These are phyloP conservation scores for Hippolais icterina DNA, from an alignment of 2,113 vertebrate species.

Conservation along the genomic window DNA sequence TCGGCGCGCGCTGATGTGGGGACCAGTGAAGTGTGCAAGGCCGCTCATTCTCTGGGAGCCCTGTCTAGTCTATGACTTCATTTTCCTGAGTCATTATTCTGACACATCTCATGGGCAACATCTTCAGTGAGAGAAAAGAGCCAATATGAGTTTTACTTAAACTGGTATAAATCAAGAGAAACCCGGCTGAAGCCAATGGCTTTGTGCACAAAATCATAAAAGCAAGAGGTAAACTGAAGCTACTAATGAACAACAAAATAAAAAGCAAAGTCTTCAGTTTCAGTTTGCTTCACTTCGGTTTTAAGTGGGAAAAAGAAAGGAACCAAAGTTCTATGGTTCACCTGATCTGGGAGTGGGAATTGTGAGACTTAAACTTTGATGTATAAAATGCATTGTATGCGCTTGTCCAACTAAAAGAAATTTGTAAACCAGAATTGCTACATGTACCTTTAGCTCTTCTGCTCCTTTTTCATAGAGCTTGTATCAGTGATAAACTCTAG, in stretches of 20 bases:
- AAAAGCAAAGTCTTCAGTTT: not conserved
- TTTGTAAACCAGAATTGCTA: not conserved
- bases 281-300: not conserved
- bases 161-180: slow-evolving; percentile 45
- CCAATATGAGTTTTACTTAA: slow-evolving; percentile 36
- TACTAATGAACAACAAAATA: slow-evolving; percentile 1
- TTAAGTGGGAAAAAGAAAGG: not conserved
- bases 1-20: not conserved
- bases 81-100: slow-evolving; percentile 57
- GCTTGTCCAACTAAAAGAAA: not conserved
- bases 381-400: not conserved
- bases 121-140: slow-evolving; percentile 58
- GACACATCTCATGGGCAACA: slow-evolving; percentile 57
- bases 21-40: slow-evolving; percentile 59
- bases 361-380: not conserved
- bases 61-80: slow-evolving; percentile 41
- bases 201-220: not conserved
- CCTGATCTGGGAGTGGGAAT: not conserved
- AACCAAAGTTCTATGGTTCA: not conserved
- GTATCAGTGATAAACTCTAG: not conserved
- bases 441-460: not conserved
- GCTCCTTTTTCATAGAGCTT: not conserved
- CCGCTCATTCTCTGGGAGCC: slow-evolving; percentile 9
- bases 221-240: not conserved
- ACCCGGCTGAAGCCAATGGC: not conserved